Percentiles rank a stretch among this genome's conserved stretches.
Conservation (phyloP, 1,140 invertebrate genomes). For the Coptotermes formosanus region DNA sequence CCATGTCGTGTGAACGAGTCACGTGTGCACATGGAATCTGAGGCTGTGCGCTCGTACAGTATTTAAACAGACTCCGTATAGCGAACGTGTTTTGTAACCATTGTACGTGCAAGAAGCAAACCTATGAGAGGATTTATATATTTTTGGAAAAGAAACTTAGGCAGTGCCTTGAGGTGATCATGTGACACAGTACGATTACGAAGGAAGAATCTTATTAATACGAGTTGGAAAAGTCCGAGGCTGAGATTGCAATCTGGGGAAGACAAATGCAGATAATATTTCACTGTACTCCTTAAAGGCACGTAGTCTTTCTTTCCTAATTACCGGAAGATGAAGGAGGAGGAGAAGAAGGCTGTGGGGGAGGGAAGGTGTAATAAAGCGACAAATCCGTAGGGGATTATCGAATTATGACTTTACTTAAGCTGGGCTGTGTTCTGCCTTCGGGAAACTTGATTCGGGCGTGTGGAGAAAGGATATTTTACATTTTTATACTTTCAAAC, state of each 20-base stretch:
- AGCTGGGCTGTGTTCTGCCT: not conserved
- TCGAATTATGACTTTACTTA: constrained; percentile 23
- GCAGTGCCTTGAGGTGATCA: constrained; percentile 6
- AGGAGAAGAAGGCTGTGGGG: not conserved
- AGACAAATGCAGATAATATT: constrained; percentile 30
- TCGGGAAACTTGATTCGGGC: not conserved
- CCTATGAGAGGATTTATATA: not conserved
- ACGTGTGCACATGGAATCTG: too few relatives aligned
- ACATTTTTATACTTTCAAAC: constrained; percentile 20
- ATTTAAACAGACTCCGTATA: not conserved
- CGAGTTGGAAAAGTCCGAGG: constrained; percentile 25
- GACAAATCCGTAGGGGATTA: constrained; percentile 22
- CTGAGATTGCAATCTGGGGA: constrained; percentile 24
- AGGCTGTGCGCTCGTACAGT: too few relatives aligned
- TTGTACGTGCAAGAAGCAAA: not conserved
- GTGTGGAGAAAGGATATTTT: not conserved
- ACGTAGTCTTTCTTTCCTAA: constrained; percentile 27
- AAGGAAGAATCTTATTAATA: constrained; percentile 26
- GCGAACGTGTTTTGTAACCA: not conserved
- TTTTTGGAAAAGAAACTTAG: not conserved
- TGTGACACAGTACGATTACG: constrained; percentile 15
- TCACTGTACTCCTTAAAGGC: constrained; percentile 17
- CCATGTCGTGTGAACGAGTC: too few relatives aligned
- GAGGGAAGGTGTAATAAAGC: constrained; percentile 22
- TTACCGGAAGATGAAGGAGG: constrained; percentile 15